phyloP scores from a whole-genome alignment of 1,140 invertebrate species.

The Eufriesea mexicana region DNA sequence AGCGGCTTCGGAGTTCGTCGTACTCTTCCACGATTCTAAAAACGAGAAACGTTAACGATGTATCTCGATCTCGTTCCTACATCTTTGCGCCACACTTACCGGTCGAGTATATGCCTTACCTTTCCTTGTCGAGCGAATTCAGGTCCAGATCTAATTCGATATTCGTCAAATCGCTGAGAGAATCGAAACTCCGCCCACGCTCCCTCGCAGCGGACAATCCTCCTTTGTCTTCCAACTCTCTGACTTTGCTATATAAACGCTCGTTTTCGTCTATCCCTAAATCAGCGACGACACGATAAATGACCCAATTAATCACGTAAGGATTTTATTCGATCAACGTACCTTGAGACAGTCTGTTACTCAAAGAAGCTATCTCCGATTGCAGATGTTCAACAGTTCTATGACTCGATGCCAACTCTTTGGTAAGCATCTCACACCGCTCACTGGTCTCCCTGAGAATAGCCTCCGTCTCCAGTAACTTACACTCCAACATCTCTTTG shows the following conservation, averaged over 20 bases:
- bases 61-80: too few species aligned
- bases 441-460: slow-evolving; percentile 85
- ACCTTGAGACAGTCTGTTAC: slow-evolving; percentile 84
- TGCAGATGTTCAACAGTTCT: slow-evolving; percentile 79
- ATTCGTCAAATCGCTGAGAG: slow-evolving; percentile 90
- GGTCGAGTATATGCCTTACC: slow-evolving; percentile 68
- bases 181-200: slow-evolving; percentile 87
- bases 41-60: slow-evolving; percentile 8
- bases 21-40: slow-evolving; percentile 90
- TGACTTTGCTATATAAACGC: slow-evolving; percentile 85
- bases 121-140: slow-evolving; percentile 88
- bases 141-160: slow-evolving; percentile 90
- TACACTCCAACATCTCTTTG: slow-evolving; percentile 86
- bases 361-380: slow-evolving; percentile 77
- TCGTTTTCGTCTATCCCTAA: slow-evolving; percentile 89
- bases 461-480: slow-evolving; percentile 84
- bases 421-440: slow-evolving; percentile 85
- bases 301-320: not conserved
- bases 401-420: slow-evolving; percentile 85
- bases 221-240: slow-evolving; percentile 86
- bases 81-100: too few species aligned
- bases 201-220: slow-evolving; percentile 82
- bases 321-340: not conserved
- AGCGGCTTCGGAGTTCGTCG: slow-evolving; percentile 87
- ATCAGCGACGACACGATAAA: slow-evolving; percentile 1